Base-by-base conservation (phyloP, 2,888 invertebrate species). In the Halocaridina rubra region DNA sequence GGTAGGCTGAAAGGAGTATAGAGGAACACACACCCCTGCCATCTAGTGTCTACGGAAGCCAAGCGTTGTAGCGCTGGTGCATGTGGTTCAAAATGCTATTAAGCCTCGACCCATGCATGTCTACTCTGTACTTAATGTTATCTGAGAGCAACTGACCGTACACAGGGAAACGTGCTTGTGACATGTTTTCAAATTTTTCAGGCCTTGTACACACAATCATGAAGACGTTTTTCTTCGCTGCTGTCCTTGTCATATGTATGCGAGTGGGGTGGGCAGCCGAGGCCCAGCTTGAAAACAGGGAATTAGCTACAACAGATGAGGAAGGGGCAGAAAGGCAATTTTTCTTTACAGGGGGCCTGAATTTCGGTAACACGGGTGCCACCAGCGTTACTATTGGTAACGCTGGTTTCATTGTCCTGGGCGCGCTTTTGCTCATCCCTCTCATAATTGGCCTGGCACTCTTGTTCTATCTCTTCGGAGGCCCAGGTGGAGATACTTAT, bases 391-490 rank as follows among this genome's bases (percentile, higher is more conserved):
- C 84, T 16, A 81, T 88, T 86, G 84, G 78, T 22, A 86, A 88
- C 71, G 88, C 81, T 59, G 84, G 84, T 32, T 86, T 84, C 78
- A 84, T 88, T 80, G 84, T 82, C 78, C 86, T 88, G 84, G 88
- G 88, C 53, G 86, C 86, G 77, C 76, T 79, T 13, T 30, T 88
- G 33, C 81, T 88, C 67, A 80, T 88, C 71, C 88, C 88, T 22
- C 88, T 88, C 53, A 88, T 86, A 29, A 86, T 88, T 74, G 86
- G 88, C 32, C 88, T 88, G 67, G 86, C 88, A 33, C 86, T 88
- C 77, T 79, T 88, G 74, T 88, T 88, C 84, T 88, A 88, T 57
- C 88, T 88, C 46, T 75, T 81, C 39, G 88, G 88, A 69, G 88
- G 86, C n/a, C 77, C 71, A 30, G 82, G 88, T 69, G 79, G 76